Conservation (phyloP, 53 echinoderm and acorn worm species). For the Luidia sarsii region DNA sequence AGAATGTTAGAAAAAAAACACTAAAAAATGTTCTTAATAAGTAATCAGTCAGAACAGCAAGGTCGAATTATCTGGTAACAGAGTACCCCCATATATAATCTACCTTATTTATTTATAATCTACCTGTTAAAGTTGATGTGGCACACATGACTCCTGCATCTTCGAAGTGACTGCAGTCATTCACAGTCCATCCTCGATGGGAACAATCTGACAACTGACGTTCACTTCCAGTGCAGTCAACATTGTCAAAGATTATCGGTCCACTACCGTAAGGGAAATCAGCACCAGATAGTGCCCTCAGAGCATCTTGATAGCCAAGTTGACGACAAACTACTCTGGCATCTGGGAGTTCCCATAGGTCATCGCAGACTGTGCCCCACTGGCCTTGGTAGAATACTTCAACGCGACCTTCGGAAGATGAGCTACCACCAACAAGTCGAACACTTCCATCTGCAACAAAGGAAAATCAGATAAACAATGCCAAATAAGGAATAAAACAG, state of each 20-base stretch:
- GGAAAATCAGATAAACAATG: too few relatives aligned
- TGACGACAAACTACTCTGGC: conserved; percentile 41
- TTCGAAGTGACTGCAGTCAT: conserved; percentile 25
- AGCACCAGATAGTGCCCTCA: conserved; percentile 9
- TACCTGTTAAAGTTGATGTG: too few relatives aligned
- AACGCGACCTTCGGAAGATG: conserved; percentile 16
- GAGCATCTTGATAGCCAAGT: conserved; percentile 24
- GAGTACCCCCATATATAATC: too few relatives aligned
- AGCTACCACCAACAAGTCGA: conserved; percentile 14
- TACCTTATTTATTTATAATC: too few relatives aligned
- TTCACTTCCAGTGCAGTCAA: conserved; percentile 5
- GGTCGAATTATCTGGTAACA: too few relatives aligned
- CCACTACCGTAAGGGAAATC: not conserved
- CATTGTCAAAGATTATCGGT: conserved; percentile 8
- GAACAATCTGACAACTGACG: conserved; percentile 13
- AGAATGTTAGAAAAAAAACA: too few relatives aligned
- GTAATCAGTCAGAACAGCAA: too few relatives aligned
- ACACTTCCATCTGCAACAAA: not conserved
- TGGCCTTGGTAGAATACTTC: conserved; percentile 28
- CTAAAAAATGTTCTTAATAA: too few relatives aligned
- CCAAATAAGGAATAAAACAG: too few relatives aligned
- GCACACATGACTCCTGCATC: conserved; percentile 46
- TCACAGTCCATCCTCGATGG: not conserved
- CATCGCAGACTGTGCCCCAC: conserved; percentile 44
- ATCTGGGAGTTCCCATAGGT: conserved; percentile 23